Base-by-base conservation (phyloP, 2,113 vertebrate species). In the Craseonycteris thonglongyai region DNA sequence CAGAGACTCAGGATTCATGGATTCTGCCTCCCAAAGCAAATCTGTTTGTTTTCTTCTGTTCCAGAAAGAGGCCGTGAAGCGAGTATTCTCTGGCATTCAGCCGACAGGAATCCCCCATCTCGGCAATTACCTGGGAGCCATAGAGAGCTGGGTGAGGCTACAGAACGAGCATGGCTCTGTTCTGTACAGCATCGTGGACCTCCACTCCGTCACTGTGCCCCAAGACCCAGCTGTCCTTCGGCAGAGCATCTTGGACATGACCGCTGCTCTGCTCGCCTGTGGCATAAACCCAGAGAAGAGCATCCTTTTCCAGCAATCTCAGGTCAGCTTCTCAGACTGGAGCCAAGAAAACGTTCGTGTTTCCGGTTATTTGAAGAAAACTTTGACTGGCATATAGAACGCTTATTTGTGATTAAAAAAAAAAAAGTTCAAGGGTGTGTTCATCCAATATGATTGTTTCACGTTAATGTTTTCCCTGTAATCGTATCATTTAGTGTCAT, bases 121-220 rank as follows among this genome's bases (percentile, higher is more conserved):
- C 47, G 99, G 99, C 16, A 99, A 99, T 97, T 99, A 99, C 97
- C 98, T 99, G n/a, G 99, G 99, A n/a, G 99, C 99, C 74, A 98
- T 99, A 94, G 99, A 99, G 97, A 99, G 97, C 98, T 99, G 99
- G 99, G 99, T 99, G 97, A 92, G 97, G 51, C 97, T 99, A 4
- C 99, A 99, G 97, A 97, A 98, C 0, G 94, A 98, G 74, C 98
- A 97, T 90, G 95, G 94, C 66, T 99, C 98, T 0, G 98, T 99
- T 86, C 96, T 99, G 0, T 99, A 99, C 58, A 99, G 99, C 98
- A 99, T 99, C 1, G 99, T 99, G 79, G 99, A 99, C 97, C 98
- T 99, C 89, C 99, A 99, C 94, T 99, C 99, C 93, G 98, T 99
- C 98, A 99, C 99, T 0, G 97, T 99, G 89, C 98, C 99, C 12